Evolutionary conservation across 2,888 invertebrate species (phyloP).

Genomic region (Andrena dorsata): DNA sequence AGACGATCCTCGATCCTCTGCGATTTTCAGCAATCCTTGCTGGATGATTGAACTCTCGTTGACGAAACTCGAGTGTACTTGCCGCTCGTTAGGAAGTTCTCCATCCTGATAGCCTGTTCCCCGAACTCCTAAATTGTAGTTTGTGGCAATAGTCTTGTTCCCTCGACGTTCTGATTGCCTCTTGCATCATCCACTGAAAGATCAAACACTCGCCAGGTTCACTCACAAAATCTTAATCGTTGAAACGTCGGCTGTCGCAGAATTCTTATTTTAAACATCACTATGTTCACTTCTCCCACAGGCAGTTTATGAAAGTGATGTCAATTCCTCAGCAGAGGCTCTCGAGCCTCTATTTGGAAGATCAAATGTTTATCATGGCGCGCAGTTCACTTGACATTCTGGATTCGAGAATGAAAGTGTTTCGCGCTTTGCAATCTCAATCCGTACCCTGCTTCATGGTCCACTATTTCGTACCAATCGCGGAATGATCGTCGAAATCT

Average conservation of each 20-base stretch:
- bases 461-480: neutral
- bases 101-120: neutral
- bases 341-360: neutral
- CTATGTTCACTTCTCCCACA: neutral
- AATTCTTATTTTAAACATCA: neutral
- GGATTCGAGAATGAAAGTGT: neutral
- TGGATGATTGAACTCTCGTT: neutral
- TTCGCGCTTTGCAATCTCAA: neutral
- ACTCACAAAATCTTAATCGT: constrained; percentile 10
- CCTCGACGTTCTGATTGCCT: neutral
- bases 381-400: neutral
- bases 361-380: neutral
- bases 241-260: too few relatives aligned
- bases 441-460: neutral
- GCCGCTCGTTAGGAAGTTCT: neutral
- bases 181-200: neutral
- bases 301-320: neutral
- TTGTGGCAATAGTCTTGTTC: too few relatives aligned
- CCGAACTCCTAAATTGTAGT: too few relatives aligned
- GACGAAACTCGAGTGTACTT: neutral
- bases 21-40: neutral
- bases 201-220: constrained; percentile 2
- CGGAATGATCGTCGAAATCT: neutral
- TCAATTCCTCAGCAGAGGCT: neutral
- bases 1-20: neutral